These are phyloP conservation scores for Meganola albula DNA, from an alignment of 2,888 invertebrate genomes.

Conservation along the genomic window DNA sequence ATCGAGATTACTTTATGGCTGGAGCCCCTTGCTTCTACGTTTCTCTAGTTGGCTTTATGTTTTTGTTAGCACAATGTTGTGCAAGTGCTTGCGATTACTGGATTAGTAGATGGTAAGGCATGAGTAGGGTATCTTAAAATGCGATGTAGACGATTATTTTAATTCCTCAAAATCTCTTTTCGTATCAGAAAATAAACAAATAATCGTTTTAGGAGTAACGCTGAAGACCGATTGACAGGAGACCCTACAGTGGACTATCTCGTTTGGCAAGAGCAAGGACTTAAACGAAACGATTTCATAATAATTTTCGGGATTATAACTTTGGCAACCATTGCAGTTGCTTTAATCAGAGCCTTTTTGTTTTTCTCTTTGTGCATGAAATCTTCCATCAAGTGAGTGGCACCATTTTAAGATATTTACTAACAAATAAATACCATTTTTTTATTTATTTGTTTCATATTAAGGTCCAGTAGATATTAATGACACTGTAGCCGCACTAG, in stretches of 20 bases:
- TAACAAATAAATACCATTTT: too few species aligned
- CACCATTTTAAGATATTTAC: too few species aligned
- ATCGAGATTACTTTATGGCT: slow-evolving; percentile 59
- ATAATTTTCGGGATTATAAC: slow-evolving; percentile 79
- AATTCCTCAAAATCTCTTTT: not conserved
- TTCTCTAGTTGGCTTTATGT: slow-evolving; percentile 46
- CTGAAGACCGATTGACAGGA: slow-evolving; percentile 62
- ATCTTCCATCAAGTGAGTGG: slow-evolving; percentile 78
- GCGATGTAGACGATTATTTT: not conserved
- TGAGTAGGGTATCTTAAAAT: not conserved
- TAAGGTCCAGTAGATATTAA: too few species aligned
- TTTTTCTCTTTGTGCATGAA: slow-evolving; percentile 82
- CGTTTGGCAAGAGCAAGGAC: slow-evolving; percentile 54
- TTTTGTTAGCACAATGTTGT: slow-evolving; percentile 77
- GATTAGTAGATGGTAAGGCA: slow-evolving; percentile 65
- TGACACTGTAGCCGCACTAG: too few species aligned
- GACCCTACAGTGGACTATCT: slow-evolving; percentile 55
- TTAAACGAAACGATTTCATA: slow-evolving; percentile 49
- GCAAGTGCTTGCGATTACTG: slow-evolving; percentile 68
- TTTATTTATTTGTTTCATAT: too few species aligned
- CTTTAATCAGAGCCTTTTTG: slow-evolving; percentile 79
- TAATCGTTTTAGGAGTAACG: slow-evolving; percentile 51
- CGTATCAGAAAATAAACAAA: not conserved
- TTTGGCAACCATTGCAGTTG: slow-evolving; percentile 74
- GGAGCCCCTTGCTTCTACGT: slow-evolving; percentile 48